Evolutionary conservation across 2,113 vertebrate species (phyloP), one percentile per base, ranked within the genome.

Genomic region (Equus quagga): DNA sequence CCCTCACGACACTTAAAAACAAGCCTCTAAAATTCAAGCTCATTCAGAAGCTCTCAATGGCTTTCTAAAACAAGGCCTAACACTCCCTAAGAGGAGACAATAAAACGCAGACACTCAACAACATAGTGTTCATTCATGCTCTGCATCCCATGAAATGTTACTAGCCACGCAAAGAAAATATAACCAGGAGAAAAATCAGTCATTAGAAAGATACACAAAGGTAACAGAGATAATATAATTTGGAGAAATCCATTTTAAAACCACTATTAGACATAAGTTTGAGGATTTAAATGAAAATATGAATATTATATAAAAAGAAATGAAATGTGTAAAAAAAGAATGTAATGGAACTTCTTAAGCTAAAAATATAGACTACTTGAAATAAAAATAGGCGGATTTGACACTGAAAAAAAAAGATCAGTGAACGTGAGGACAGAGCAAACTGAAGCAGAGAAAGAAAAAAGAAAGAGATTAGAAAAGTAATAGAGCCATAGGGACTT

Each of bases 171-270:
- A 81, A 87, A 78, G 72, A 97, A 96, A 36, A 58, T 41, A 67
- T 70, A 82, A 76, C 11, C 11, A 94, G 41, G 13, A 90, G 49
- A 96, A 96, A 60, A 80, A 75, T 46, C 73, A 81, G 12, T 89
- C 56, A 85, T 75, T 92, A 94, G 19, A 80, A 91, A 91, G 49
- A 79, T 5, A 72, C 12, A 51, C 5, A 73, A 10, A 92, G 89
- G 67, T 49, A 84, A 26, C 44, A 62, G 23, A 89, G 9, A 64
- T n/a, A 84, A 58, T 21, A 81, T 56, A 75, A 92, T 64, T 70
- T 86, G 13, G 33, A 60, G 26, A 90, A 33, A 78, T 49, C 21
- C 19, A 86, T 67, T 79, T 73, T 60, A 92, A 97, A 86, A 79
- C 14, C 19, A 89, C 85, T 75, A 70, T 89, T 7, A 36, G 23